phyloP scores from a whole-genome alignment of 2,888 invertebrate species.

The Cistogaster globosa region DNA sequence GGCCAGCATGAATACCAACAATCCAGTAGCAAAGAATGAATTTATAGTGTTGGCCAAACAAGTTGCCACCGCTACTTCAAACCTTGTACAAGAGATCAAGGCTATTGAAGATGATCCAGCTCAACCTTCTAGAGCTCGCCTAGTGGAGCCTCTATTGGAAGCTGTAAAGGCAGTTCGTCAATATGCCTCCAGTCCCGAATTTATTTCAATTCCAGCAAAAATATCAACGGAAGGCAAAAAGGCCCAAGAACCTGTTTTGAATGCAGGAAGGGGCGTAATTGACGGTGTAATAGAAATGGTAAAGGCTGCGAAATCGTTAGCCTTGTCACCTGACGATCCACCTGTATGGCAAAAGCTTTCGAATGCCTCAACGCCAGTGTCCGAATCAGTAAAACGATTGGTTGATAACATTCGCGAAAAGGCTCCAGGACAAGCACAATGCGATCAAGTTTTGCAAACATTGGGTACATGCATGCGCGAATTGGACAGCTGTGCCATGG shows the following conservation, averaged over 20 bases:
- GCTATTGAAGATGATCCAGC: conserved; percentile 92
- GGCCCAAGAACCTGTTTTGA: conserved; percentile 94
- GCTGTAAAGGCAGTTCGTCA: conserved; percentile 96
- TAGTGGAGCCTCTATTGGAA: conserved; percentile 93
- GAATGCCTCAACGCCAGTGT: conserved; percentile 96
- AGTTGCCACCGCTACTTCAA: conserved; percentile 97
- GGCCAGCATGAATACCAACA: conserved; percentile 94
- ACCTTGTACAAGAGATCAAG: conserved; percentile 97
- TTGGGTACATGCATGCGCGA: conserved; percentile 90
- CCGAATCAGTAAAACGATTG: conserved; percentile 97
- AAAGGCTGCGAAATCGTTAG: conserved; percentile 93
- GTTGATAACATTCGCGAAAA: conserved; percentile 96
- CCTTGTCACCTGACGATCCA: conserved; percentile 94
- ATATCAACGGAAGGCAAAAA: conserved; percentile 92
- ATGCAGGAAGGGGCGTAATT: conserved; percentile 90
- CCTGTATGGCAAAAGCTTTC: conserved; percentile 97
- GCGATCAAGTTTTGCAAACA: conserved; percentile 91
- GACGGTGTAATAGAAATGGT: conserved; percentile 96
- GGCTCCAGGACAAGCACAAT: conserved; percentile 98
- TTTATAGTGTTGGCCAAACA: conserved; percentile 99
- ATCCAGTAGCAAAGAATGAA: conserved; percentile 96
- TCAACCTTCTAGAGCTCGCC: conserved; percentile 87
- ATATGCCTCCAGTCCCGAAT: conserved; percentile 97
- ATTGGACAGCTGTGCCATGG: conserved; percentile 93
- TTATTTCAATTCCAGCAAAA: conserved; percentile 95